phyloP scores from a whole-genome alignment of 1,140 invertebrate species.

The Macrosteles quadrilineatus region DNA sequence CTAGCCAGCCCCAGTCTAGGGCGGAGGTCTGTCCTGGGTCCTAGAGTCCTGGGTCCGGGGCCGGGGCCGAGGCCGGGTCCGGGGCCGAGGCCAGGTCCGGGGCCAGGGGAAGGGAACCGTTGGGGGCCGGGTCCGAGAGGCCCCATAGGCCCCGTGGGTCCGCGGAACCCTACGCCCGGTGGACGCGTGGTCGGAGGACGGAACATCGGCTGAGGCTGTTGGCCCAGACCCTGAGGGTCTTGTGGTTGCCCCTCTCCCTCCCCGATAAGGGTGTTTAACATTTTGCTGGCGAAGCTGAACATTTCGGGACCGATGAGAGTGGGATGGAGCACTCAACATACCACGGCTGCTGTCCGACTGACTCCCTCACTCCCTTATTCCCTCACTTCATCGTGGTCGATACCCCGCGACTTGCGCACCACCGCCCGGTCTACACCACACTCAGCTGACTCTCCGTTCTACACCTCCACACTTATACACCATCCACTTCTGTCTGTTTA shows the following conservation, averaged over 20 bases:
- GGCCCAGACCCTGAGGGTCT: slow-evolving; percentile 34
- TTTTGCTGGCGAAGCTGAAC: slow-evolving; percentile 53
- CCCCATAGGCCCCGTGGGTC: neutral
- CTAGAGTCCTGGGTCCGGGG: neutral
- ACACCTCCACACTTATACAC: no score
- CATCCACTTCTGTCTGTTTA: no score
- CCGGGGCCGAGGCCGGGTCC: slow-evolving; percentile 28
- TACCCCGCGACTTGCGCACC: no score
- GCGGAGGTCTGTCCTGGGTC: slow-evolving; percentile 33
- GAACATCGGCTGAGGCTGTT: slow-evolving; percentile 34
- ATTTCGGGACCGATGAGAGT: slow-evolving; percentile 37
- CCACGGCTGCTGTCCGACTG: neutral
- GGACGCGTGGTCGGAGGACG: slow-evolving; percentile 33
- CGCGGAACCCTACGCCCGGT: slow-evolving; percentile 3
- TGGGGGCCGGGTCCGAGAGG: neutral
- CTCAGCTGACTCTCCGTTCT: no score
- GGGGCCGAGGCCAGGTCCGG: neutral
- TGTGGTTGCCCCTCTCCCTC: slow-evolving; percentile 45
- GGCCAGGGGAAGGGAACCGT: slow-evolving; percentile 3
- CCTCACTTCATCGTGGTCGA: no score
- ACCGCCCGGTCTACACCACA: no score
- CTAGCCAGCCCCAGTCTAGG: slow-evolving; percentile 38
- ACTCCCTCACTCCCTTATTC: no score
- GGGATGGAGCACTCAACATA: neutral
- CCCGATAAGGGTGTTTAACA: slow-evolving; percentile 53